Evolutionary conservation across 2,113 vertebrate species (phyloP).

Genomic region (Etheostoma spectabile): DNA sequence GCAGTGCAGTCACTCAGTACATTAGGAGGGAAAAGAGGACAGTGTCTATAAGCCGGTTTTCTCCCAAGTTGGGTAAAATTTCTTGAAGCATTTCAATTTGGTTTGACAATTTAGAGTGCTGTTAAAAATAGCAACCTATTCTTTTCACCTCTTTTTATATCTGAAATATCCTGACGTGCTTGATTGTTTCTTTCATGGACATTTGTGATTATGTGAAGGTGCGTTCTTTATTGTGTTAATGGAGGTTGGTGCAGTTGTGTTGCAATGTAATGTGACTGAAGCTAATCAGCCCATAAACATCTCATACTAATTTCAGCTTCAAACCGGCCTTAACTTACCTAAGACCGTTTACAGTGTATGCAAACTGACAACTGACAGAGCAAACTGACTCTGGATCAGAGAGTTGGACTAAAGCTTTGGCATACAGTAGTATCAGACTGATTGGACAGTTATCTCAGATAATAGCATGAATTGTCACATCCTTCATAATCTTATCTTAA

Average conservation of each 20-base stretch:
- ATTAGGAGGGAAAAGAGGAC: constrained; percentile 20
- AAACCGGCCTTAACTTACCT: constrained; percentile 19
- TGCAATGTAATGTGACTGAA: constrained; percentile 1
- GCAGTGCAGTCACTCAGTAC: constrained; percentile 41
- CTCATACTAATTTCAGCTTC: constrained; percentile 8
- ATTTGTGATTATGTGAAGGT: neutral
- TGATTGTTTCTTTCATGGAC: constrained; percentile 31
- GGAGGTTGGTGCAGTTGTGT: neutral
- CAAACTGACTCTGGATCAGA: neutral
- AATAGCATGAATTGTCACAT: constrained; percentile 43
- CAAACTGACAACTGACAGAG: neutral
- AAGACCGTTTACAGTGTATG: neutral
- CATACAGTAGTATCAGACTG: constrained; percentile 14
- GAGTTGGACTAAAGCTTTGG: constrained; percentile 27
- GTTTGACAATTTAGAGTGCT: constrained; percentile 3
- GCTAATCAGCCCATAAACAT: constrained; percentile 17
- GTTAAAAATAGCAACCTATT: constrained; percentile 22
- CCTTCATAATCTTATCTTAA: constrained; percentile 52
- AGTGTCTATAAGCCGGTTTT: constrained; percentile 39
- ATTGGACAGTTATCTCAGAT: constrained; percentile 42
- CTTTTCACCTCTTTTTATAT: constrained; percentile 20
- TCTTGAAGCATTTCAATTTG: constrained; percentile 1
- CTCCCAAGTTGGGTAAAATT: constrained; percentile 15
- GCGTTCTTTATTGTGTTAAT: constrained; percentile 22
- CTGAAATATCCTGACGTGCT: constrained; percentile 23